Percentiles rank a stretch among this genome's conserved stretches.
phyloP scores from a whole-genome alignment of 2,797 vertebrate genomes.

The Sus cebifrons region DNA sequence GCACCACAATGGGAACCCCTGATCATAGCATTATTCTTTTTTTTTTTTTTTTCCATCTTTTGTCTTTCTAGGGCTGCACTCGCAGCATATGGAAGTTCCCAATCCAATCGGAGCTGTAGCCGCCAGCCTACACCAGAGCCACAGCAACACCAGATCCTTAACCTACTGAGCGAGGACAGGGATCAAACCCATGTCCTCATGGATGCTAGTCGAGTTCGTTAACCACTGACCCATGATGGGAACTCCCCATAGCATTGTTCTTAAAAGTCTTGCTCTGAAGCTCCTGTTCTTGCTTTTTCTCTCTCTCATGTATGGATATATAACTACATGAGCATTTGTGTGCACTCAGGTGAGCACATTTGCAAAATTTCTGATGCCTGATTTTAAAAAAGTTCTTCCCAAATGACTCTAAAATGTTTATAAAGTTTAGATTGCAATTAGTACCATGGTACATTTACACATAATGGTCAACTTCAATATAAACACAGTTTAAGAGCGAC shows the following conservation, averaged over 20 bases:
- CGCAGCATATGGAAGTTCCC: too few relatives aligned
- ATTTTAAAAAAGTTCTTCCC: conserved; percentile 26
- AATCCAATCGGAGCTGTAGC: too few relatives aligned
- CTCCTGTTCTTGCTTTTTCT: background rate
- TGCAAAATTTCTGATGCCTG: background rate
- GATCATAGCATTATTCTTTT: too few relatives aligned
- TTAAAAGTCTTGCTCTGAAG: background rate
- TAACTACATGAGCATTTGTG: background rate
- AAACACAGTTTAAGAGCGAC: conserved; percentile 44
- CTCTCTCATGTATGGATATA: background rate
- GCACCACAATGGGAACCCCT: too few relatives aligned
- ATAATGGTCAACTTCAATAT: background rate
- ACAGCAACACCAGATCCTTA: too few relatives aligned
- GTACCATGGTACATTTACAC: background rate
- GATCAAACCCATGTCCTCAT: too few relatives aligned
- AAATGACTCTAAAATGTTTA: background rate
- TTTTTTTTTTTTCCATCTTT: too few relatives aligned
- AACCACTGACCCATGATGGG: too few relatives aligned
- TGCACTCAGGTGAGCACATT: background rate
- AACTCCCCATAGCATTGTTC: background rate
- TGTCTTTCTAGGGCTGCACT: too few relatives aligned
- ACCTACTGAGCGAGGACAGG: too few relatives aligned
- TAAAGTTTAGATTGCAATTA: conserved; percentile 6
- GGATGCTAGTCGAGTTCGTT: too few relatives aligned
- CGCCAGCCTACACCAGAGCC: too few relatives aligned